These are phyloP conservation scores for Sylvilagus floridanus DNA, from an alignment of 2,797 vertebrate species.

Conservation along the genomic window DNA sequence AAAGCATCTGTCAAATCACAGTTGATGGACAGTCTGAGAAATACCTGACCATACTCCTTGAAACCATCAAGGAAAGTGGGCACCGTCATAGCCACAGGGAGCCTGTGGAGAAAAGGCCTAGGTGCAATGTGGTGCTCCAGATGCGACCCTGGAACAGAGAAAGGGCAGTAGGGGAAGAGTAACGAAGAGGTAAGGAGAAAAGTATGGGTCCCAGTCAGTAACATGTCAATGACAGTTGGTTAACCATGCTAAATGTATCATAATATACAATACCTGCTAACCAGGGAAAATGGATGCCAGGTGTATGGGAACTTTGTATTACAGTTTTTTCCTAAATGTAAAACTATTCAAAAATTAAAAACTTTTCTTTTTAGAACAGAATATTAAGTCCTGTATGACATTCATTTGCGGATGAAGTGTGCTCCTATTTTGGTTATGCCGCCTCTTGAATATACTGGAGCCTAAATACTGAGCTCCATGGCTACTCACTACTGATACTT, in stretches of 20 bases:
- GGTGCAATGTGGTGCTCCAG: neutral
- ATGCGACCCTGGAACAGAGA: slow-evolving; percentile 10
- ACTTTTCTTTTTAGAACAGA: neutral
- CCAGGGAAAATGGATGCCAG: neutral
- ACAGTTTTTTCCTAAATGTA: neutral
- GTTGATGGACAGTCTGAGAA: neutral
- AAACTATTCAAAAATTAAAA: slow-evolving; percentile 12
- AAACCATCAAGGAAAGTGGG: neutral
- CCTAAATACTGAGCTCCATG: neutral
- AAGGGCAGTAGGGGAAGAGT: neutral
- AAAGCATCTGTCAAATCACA: neutral
- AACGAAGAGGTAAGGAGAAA: neutral
- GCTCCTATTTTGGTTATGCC: neutral
- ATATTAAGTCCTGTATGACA: neutral
- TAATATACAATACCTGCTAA: neutral
- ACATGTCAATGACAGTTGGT: neutral
- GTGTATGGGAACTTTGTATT: neutral
- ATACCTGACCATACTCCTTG: neutral
- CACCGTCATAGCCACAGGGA: neutral
- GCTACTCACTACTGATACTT: neutral
- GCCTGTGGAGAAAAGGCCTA: neutral
- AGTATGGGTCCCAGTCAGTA: neutral
- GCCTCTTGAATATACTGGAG: neutral
- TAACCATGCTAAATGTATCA: neutral
- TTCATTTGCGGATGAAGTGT: neutral